Base-by-base conservation (phyloP, 2,113 vertebrate genomes). In the Herpetotheres cachinnans region DNA sequence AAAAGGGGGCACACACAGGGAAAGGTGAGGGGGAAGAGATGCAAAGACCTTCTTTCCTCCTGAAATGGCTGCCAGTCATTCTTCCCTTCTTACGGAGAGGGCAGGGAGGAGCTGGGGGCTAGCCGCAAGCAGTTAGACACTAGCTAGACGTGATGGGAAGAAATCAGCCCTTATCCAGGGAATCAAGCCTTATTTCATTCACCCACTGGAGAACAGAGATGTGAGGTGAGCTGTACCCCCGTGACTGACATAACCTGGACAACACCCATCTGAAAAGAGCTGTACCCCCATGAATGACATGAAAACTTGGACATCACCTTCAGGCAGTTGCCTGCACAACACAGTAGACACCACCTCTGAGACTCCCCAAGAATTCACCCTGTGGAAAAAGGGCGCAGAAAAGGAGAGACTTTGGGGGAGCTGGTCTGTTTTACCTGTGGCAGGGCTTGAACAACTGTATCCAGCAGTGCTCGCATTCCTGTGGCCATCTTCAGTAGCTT, bases 401-500 rank as follows among this genome's bases (percentile, higher is more conserved):
- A 86, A 77, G n/a, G 6, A 54, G n/a, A 61, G 46, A 16, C 16
- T 73, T 86, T 55, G 44, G 46, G n/a, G 54, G 12, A 94, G 46
- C 34, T 73, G 42, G 18, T 63, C 67, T 90, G 36, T 80, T 96
- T 98, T 98, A 99, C 99, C 99, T 99, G 99, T 29, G 99, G 99
- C 76, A 99, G 95, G 26, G 99, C 99, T 95, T 99, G 99, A 59
- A 99, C 99, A 73, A 99, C 99, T 0, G 99, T 99, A 95, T 99
- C 99, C 98, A 99, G 97, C 95, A 99, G 97, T 0, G 99, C 99
- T 88, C 99, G 97, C 99, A 99, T 99, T 9, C 99, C 99, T 2
- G 99, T 99, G 82, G 99, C 99, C 99, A 99, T 99, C 98, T 99
- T 99, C 97, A 99, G 82, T 65, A 99, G 97, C 97, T 99, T 99